phyloP scores from a whole-genome alignment of 2,113 vertebrate genomes.

The Podarcis muralis region DNA sequence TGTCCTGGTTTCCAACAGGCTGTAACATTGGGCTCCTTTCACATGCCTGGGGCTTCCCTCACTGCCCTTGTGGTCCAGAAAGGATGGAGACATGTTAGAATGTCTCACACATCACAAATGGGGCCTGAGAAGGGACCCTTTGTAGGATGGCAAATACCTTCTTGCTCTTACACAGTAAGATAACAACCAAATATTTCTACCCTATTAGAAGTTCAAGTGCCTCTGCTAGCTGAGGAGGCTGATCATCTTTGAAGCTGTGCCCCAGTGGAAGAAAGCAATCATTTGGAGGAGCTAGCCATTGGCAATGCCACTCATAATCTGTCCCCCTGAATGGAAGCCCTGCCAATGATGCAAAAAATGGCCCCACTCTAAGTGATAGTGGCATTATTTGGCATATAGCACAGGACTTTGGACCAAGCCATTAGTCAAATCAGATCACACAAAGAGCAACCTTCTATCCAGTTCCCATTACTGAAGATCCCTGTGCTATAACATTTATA shows the following conservation, averaged over 20 bases:
- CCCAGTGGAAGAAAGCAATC: not conserved
- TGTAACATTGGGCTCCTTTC: not conserved
- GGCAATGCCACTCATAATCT: not conserved
- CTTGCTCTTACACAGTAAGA: not conserved
- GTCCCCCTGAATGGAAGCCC: not conserved
- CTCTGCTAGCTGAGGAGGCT: not conserved
- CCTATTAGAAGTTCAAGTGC: not conserved
- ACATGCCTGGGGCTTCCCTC: not conserved
- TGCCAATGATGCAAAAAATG: slow-evolving; percentile 17
- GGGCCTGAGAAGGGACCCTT: not conserved
- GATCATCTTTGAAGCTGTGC: not conserved
- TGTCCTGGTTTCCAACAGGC: not conserved
- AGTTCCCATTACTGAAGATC: slow-evolving; percentile 14
- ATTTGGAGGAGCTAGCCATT: not conserved
- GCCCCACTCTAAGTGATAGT: not conserved
- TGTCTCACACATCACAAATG: not conserved
- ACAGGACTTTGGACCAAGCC: slow-evolving; percentile 9
- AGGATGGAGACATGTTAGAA: not conserved
- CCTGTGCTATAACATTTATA: not conserved
- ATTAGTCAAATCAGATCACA: slow-evolving; percentile 29
- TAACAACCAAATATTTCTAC: not conserved
- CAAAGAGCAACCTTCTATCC: slow-evolving; percentile 1
- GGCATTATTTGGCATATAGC: slow-evolving; percentile 42
- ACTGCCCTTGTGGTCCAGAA: not conserved
- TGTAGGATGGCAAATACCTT: not conserved